Conservation (phyloP, 2,113 vertebrate species). For the Neolamprologus caudopunctatus region DNA sequence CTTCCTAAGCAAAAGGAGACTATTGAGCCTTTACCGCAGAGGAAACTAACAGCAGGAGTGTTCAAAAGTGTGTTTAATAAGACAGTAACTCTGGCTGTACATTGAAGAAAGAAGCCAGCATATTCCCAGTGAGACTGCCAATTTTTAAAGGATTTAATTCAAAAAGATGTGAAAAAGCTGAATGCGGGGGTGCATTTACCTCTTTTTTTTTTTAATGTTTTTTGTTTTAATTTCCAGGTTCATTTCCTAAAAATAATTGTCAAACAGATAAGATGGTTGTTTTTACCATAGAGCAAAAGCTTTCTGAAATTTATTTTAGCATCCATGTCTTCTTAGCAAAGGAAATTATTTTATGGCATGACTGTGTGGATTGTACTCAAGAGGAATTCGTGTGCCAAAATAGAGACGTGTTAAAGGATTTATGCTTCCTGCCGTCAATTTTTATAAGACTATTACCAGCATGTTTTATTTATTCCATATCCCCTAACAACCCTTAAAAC, state of each 20-base stretch:
- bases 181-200: neutral
- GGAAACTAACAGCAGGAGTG: neutral
- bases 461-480: neutral
- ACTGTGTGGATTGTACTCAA: neutral
- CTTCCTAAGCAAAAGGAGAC: neutral
- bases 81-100: neutral
- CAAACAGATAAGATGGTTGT: neutral
- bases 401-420: neutral
- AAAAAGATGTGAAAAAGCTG: neutral
- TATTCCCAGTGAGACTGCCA: neutral
- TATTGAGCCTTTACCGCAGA: neutral
- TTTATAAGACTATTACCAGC: neutral
- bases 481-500: conserved; percentile 18
- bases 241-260: neutral
- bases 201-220: neutral
- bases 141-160: neutral
- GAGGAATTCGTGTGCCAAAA: neutral
- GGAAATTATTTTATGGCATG: neutral
- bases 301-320: neutral
- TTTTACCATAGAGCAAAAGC: neutral
- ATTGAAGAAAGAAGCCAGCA: neutral
- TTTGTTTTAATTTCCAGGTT: neutral
- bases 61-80: neutral
- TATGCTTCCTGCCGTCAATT: neutral
- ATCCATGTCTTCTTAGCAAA: neutral